phyloP scores from a whole-genome alignment of 2,113 vertebrate species.

The Cisticola juncidis region DNA sequence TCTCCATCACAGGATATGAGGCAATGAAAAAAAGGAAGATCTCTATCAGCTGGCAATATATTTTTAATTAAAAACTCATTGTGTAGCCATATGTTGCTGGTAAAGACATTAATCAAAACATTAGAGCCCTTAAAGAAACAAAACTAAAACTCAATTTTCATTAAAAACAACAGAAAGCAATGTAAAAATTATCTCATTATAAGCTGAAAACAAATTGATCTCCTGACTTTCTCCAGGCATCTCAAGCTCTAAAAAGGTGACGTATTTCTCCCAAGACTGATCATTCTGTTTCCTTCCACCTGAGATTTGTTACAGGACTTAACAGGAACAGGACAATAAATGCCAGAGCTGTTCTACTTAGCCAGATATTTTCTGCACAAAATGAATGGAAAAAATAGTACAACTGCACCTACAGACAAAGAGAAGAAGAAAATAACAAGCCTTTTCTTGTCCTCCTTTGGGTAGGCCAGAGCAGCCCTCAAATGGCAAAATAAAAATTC shows the following conservation, averaged over 20 bases:
- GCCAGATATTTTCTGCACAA: neutral
- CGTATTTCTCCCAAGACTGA: neutral
- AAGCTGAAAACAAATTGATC: neutral
- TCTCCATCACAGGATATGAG: neutral
- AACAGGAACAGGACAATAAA: neutral
- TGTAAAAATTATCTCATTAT: neutral
- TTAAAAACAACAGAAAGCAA: neutral
- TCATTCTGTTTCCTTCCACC: neutral
- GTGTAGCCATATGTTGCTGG: neutral
- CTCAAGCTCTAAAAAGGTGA: neutral
- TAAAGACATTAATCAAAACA: neutral
- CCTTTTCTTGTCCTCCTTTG: neutral
- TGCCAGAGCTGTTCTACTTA: neutral
- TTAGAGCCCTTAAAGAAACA: neutral
- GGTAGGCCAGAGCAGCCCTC: neutral
- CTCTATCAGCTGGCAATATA: neutral
- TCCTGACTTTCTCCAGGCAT: neutral
- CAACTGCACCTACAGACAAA: neutral
- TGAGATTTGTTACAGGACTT: neutral
- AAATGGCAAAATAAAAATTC: neutral
- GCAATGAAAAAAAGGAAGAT: neutral
- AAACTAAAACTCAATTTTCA: neutral
- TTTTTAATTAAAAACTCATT: neutral
- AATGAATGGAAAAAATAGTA: neutral
- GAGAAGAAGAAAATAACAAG: neutral